These are phyloP conservation scores for Phoebastria nigripes DNA, from an alignment of 2,797 vertebrate species.

Conservation along the genomic window DNA sequence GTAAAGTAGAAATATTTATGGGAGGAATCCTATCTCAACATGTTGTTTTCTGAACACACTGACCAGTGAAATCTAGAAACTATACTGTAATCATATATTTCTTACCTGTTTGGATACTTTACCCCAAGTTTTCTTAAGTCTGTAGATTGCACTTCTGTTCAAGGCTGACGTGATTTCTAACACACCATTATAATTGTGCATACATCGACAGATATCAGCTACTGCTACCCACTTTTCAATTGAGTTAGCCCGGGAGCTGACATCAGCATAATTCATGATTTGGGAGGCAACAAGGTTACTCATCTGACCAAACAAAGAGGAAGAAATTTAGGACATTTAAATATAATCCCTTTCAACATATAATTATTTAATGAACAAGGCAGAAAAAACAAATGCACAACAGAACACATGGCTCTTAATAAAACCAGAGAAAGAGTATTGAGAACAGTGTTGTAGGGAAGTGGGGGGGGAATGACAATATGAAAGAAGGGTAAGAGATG, in stretches of 20 bases:
- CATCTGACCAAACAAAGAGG: slow-evolving; percentile 80
- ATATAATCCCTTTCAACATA: not conserved
- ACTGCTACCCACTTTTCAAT: slow-evolving; percentile 96
- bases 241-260: slow-evolving; percentile 85
- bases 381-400: not conserved
- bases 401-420: not conserved
- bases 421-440: not conserved
- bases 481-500: not conserved
- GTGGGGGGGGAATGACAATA: too few relatives aligned
- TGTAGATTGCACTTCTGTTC: slow-evolving; percentile 94
- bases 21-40: not conserved
- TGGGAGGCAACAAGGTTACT: slow-evolving; percentile 96
- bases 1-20: not conserved
- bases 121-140: slow-evolving; percentile 94
- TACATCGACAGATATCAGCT: slow-evolving; percentile 91
- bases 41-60: accelerated
- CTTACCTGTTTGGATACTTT: slow-evolving; percentile 93
- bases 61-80: not conserved
- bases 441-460: not conserved
- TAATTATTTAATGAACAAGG: not conserved
- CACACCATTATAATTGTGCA: slow-evolving; percentile 94
- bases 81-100: accelerated
- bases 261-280: slow-evolving; percentile 92
- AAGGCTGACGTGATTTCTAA: slow-evolving; percentile 94
- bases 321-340: not conserved